Conservation (phyloP, 2,113 vertebrate species). For the Mesocricetus auratus region DNA sequence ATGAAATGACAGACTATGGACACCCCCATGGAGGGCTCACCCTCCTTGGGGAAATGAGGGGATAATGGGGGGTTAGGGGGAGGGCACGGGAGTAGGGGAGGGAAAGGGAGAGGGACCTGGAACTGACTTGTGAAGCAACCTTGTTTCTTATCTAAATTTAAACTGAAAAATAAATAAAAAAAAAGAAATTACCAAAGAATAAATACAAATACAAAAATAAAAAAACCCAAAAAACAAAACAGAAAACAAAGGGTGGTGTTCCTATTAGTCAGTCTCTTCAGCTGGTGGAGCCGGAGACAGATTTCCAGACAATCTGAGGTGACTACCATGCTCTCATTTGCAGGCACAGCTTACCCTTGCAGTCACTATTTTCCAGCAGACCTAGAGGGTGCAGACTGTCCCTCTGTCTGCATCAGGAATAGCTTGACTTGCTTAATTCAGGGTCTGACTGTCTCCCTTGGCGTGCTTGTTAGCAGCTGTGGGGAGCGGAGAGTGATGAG, state of each 20-base stretch:
- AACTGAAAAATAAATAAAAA: too few relatives aligned
- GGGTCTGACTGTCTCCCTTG: neutral
- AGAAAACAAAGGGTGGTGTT: neutral
- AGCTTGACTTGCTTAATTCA: constrained; percentile 5
- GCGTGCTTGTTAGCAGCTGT: constrained; percentile 31
- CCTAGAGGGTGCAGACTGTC: neutral
- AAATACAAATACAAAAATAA: too few relatives aligned
- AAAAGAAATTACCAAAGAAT: too few relatives aligned
- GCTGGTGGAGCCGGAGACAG: neutral
- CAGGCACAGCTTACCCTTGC: neutral
- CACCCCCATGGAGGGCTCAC: too few relatives aligned
- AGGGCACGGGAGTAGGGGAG: too few relatives aligned
- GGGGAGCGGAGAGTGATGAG: constrained; percentile 48
- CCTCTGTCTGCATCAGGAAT: neutral
- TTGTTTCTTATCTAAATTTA: too few relatives aligned
- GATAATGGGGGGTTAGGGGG: too few relatives aligned
- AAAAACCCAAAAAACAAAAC: too few relatives aligned
- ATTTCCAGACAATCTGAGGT: neutral
- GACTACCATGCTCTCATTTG: neutral
- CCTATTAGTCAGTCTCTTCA: neutral
- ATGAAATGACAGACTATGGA: too few relatives aligned
- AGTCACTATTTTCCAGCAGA: neutral
- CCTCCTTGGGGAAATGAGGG: too few relatives aligned
- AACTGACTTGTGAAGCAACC: too few relatives aligned
- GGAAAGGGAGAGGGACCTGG: too few relatives aligned